Evolutionary conservation across 2,888 invertebrate genomes (phyloP).

Genomic region (Clistopyga incitator): DNA sequence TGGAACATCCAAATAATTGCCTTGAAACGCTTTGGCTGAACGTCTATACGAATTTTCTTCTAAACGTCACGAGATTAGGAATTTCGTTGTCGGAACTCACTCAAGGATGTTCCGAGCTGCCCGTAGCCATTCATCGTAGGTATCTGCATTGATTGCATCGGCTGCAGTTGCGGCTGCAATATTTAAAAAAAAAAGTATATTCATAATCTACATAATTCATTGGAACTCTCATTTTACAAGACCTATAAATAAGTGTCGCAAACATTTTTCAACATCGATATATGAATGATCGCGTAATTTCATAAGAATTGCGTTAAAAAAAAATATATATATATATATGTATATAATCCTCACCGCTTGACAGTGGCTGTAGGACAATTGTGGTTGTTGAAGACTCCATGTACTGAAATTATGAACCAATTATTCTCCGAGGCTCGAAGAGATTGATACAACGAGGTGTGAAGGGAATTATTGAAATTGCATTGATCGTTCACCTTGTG

Average conservation of each 20-base stretch:
- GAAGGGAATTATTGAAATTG: background rate
- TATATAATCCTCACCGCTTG: slow-evolving; percentile 75
- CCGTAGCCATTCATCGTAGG: slow-evolving; percentile 84
- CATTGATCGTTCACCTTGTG: slow-evolving; percentile 84
- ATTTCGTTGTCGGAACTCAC: slow-evolving; percentile 78
- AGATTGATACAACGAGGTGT: background rate
- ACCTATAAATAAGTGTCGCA: no score
- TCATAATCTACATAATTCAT: background rate
- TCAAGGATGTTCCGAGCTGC: slow-evolving; percentile 82
- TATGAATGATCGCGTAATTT: no score
- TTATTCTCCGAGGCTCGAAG: background rate
- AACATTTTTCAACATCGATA: no score
- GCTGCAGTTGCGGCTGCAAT: slow-evolving; percentile 82
- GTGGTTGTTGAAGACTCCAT: slow-evolving; percentile 83
- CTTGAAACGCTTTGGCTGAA: slow-evolving; percentile 80
- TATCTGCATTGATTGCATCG: slow-evolving; percentile 84
- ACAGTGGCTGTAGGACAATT: slow-evolving; percentile 83
- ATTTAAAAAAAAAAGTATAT: background rate
- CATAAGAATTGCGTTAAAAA: no score
- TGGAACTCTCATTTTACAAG: background rate
- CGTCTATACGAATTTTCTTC: slow-evolving; percentile 68
- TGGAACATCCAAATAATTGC: slow-evolving; percentile 83
- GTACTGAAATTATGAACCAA: slow-evolving; percentile 74
- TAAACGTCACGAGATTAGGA: background rate
- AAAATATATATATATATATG: no score